A percentile compares a stretch with the other conserved stretches of the same genome.
phyloP scores from a whole-genome alignment of 1,140 invertebrate genomes.

The Drosophila aff. region DNA sequence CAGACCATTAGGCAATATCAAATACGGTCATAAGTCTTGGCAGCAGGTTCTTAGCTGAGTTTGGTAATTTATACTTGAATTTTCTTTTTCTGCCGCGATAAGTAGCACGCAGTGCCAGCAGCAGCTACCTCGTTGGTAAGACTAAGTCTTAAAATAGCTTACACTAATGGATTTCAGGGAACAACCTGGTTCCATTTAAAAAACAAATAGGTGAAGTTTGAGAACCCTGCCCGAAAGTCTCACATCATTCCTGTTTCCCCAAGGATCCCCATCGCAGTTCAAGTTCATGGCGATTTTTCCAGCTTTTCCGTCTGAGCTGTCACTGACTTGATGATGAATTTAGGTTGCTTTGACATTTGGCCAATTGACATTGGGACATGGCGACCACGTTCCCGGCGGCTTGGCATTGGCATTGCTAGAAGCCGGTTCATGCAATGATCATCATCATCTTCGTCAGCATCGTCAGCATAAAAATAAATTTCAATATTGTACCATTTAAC shows the following conservation, averaged over 20 bases:
- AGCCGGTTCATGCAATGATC: conserved; percentile 49
- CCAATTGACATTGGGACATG: conserved; percentile 60
- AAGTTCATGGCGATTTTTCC: conserved; percentile 35
- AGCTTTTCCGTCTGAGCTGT: conserved; percentile 23
- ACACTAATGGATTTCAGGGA: neutral
- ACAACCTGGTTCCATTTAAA: neutral
- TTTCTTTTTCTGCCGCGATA: conserved; percentile 51
- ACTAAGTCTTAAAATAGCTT: conserved; percentile 25
- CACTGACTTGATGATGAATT: conserved; percentile 58
- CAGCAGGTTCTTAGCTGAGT: conserved; percentile 78
- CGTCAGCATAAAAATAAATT: conserved; percentile 75
- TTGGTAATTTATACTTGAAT: conserved; percentile 72
- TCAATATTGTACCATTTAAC: conserved; percentile 81
- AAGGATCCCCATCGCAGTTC: conserved; percentile 21
- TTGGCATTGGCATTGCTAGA: conserved; percentile 41
- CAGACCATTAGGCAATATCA: conserved; percentile 75
- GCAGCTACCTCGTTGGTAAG: conserved; percentile 20
- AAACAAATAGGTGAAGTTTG: neutral
- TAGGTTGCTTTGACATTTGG: conserved; percentile 58
- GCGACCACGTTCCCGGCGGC: conserved; percentile 22
- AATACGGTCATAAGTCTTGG: conserved; percentile 77
- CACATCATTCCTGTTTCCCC: conserved; percentile 2
- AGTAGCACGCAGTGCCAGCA: conserved; percentile 53
- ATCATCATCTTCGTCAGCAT: conserved; percentile 52
- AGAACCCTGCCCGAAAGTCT: neutral